Percentiles rank a stretch among this genome's conserved stretches.
These are phyloP conservation scores for Eublepharis macularius DNA, from an alignment of 2,113 vertebrate genomes.

Conservation along the genomic window DNA sequence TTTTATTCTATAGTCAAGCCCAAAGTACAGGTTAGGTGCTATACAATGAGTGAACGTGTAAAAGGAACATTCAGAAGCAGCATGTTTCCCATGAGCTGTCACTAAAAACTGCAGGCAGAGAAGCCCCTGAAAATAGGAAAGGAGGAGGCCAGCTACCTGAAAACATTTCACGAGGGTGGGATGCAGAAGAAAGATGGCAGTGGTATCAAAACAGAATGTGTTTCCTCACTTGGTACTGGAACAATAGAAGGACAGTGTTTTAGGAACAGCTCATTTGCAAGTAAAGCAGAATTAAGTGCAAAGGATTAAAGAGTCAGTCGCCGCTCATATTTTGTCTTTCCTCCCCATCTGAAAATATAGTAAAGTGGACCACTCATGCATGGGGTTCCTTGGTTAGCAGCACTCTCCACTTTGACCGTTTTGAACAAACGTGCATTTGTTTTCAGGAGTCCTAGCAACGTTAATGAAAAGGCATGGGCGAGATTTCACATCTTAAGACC, in stretches of 20 bases:
- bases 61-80: constrained; percentile 18
- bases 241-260: too few relatives aligned
- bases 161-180: not conserved
- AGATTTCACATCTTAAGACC: not conserved
- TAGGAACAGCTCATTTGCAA: too few relatives aligned
- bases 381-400: not conserved
- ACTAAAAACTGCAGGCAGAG: not conserved
- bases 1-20: too few relatives aligned
- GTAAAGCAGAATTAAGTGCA: too few relatives aligned
- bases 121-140: not conserved
- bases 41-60: not conserved
- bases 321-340: too few relatives aligned
- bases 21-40: too few relatives aligned
- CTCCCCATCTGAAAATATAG: too few relatives aligned
- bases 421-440: not conserved
- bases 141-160: not conserved
- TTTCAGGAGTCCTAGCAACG: not conserved
- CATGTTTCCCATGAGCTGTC: fast-evolving
- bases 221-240: too few relatives aligned
- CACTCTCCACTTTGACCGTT: too few relatives aligned
- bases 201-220: not conserved
- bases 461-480: not conserved
- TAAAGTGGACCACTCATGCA: not conserved
- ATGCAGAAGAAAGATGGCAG: not conserved
- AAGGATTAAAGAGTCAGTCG: too few relatives aligned